Base-by-base conservation (phyloP, 2,113 vertebrate species). In the Zapus hudsonius region DNA sequence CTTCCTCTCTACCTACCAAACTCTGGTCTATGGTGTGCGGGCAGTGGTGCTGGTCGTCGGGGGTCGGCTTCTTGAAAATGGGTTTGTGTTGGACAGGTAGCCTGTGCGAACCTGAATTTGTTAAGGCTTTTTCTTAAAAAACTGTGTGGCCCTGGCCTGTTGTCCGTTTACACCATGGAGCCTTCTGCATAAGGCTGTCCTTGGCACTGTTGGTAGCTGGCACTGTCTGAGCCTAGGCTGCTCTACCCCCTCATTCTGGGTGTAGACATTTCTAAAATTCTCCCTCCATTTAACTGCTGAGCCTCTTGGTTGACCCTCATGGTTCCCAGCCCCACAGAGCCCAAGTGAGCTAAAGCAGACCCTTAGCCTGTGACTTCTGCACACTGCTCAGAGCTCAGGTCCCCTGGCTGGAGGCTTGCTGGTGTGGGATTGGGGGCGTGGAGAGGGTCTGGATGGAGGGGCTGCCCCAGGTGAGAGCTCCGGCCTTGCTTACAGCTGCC, bases 401-500 rank as follows among this genome's bases (percentile, higher is more conserved):
- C 22, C 25, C 64, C 55, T 10, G 6, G 25, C 1, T 9, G 33
- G 42, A 67, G 8, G 31, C 59, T 47, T 42, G 12, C 33, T 63
- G 36, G 83, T 42, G 36, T 44, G 55, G 36, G n/a, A 42, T 42
- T 69, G 16, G 52, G 52, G 52, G 52, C 2, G 25, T 5, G 17
- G 44, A 27, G 9, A 1, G 15, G 38, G n/a, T 29, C 64, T 19
- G 69, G 27, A 1, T 8, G 1, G 47, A 22, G n/a, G 74, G 55
- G 67, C 16, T 5, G 12, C 25, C 25, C 29, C 6, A 3, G 23
- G 13, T 9, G 0, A 23, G 47, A 92, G 63, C 69, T 55, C 0
- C 0, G 36, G 64, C 29, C 27, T 95, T 82, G 20, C 25, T 87
- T n/a, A 23, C 74, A 98, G 98, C 98, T 33, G 98, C 99, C 89